Conservation (phyloP, 2,797 vertebrate genomes). For the Spondyliosoma cantharus region DNA sequence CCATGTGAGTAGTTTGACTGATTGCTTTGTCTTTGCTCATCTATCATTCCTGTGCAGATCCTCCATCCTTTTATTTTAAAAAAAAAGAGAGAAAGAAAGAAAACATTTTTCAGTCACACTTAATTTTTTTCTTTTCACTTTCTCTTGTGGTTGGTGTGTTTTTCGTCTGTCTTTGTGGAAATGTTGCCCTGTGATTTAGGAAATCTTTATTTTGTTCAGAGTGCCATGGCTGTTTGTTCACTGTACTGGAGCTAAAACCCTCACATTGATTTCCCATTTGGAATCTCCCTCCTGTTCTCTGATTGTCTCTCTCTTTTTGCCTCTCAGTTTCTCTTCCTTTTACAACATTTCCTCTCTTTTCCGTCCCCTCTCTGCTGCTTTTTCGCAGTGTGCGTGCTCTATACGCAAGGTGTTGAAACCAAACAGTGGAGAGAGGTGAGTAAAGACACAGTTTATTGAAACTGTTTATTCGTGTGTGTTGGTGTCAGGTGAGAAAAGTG, state of each 20-base stretch:
- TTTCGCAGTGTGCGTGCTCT: conserved; percentile 93
- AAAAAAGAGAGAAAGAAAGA: too few species aligned
- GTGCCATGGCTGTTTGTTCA: conserved; percentile 51
- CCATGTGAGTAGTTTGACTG: conserved; percentile 86
- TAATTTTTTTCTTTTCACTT: background rate
- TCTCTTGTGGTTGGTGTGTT: background rate
- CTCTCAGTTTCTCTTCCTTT: conserved; percentile 24
- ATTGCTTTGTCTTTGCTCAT: background rate
- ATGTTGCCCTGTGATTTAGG: conserved; percentile 33
- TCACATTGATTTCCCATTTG: conserved; percentile 62
- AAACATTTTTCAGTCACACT: background rate
- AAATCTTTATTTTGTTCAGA: conserved; percentile 29
- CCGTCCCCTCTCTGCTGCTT: conserved; percentile 43
- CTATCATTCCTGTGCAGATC: conserved; percentile 2
- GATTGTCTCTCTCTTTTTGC: conserved; percentile 20
- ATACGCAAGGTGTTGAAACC: conserved; percentile 93
- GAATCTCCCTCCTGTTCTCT: conserved; percentile 46
- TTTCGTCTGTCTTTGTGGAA: conserved; percentile 3
- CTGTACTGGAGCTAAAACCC: conserved; percentile 51
- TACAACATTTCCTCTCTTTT: conserved; percentile 30
- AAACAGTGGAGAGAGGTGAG: conserved; percentile 97
- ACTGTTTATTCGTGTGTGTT: background rate
- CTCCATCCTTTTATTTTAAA: background rate
- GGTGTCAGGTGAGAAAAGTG: background rate
- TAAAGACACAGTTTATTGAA: conserved; percentile 5